Evolutionary conservation across 2,797 vertebrate species (phyloP).

Genomic region (Tarsius wallacei): DNA sequence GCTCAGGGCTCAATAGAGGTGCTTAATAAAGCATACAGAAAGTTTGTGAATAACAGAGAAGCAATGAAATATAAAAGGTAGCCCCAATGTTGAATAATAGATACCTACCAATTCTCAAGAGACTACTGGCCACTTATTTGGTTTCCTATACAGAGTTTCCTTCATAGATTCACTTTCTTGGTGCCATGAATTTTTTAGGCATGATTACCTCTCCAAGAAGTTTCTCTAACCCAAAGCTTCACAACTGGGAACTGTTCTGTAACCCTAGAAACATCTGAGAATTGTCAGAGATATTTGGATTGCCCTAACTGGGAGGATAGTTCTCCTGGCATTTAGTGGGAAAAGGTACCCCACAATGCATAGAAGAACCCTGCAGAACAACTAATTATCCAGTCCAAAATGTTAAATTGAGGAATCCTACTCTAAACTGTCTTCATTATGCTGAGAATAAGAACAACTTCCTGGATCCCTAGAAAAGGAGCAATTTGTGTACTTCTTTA

Average conservation of each 20-base stretch:
- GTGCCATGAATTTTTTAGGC: not conserved
- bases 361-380: not conserved
- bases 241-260: not conserved
- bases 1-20: not conserved
- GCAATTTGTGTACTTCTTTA: not conserved
- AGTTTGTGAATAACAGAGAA: not conserved
- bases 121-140: not conserved
- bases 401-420: not conserved
- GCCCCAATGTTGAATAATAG: not conserved
- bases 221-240: not conserved
- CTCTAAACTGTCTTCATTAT: not conserved
- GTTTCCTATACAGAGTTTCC: not conserved
- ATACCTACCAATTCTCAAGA: not conserved
- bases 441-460: not conserved
- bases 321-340: not conserved
- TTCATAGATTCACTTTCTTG: not conserved
- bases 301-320: not conserved
- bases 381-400: not conserved
- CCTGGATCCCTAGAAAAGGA: not conserved
- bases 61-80: not conserved
- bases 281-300: not conserved
- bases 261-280: not conserved
- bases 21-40: not conserved
- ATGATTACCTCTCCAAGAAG: not conserved
- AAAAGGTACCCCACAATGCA: not conserved